Evolutionary conservation across 2,797 vertebrate genomes (phyloP).

Genomic region (Melanogrammus aeglefinus): DNA sequence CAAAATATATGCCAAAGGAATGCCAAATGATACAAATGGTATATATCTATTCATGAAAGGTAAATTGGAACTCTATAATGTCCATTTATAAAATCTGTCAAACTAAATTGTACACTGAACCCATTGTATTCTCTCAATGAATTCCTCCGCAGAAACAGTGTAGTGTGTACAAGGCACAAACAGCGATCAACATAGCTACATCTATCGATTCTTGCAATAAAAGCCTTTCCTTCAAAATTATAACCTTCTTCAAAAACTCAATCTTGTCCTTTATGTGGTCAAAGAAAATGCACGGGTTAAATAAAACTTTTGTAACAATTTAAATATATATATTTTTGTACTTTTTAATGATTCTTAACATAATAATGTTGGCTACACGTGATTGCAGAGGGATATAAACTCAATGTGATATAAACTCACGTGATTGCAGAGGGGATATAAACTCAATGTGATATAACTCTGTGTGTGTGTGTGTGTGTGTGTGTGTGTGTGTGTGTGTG

Average conservation of each 20-base stretch:
- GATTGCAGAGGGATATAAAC: slow-evolving; percentile 22
- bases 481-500: not conserved
- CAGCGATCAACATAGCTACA: slow-evolving; percentile 38
- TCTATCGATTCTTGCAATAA: slow-evolving; percentile 25
- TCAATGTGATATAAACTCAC: not conserved
- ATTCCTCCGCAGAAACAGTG: slow-evolving; percentile 52
- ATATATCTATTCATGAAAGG: slow-evolving; percentile 23
- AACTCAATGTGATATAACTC: too few species aligned
- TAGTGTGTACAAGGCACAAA: slow-evolving; percentile 59
- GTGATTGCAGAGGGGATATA: too few species aligned
- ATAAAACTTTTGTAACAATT: slow-evolving; percentile 54
- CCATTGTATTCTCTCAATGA: slow-evolving; percentile 40
- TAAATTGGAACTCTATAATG: slow-evolving; percentile 29
- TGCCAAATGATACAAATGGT: slow-evolving; percentile 18
- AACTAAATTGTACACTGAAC: slow-evolving; percentile 32
- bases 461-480: not conserved
- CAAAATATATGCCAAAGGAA: slow-evolving; percentile 65
- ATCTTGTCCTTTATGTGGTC: slow-evolving; percentile 23
- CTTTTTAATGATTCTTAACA: slow-evolving; percentile 52
- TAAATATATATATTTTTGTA: slow-evolving; percentile 48
- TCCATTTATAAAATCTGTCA: slow-evolving; percentile 46
- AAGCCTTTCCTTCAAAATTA: slow-evolving; percentile 25
- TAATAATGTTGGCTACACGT: slow-evolving; percentile 44
- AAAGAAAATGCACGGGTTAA: slow-evolving; percentile 52
- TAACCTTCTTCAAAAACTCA: slow-evolving; percentile 15